A percentile compares a stretch with the other conserved stretches of the same genome.
phyloP scores from a whole-genome alignment of 2,888 invertebrate genomes.

The Antheraea assamensis region DNA sequence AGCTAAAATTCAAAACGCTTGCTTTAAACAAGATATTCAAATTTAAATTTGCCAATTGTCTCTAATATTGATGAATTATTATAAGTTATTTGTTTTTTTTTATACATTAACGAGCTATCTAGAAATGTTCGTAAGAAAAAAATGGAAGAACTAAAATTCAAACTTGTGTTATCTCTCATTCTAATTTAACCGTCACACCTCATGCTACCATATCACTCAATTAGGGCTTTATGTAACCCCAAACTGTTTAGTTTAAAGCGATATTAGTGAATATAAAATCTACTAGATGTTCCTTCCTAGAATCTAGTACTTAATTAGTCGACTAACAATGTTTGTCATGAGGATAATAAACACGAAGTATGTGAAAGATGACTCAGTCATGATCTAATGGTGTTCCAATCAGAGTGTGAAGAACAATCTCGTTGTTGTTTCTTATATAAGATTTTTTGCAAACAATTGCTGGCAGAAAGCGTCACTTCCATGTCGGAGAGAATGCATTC shows the following conservation, averaged over 20 bases:
- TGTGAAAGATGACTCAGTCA: constrained; percentile 9
- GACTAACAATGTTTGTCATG: not conserved
- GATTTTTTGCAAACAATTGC: constrained; percentile 6
- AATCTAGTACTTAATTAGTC: not conserved
- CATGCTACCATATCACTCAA: not conserved
- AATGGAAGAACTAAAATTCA: no score
- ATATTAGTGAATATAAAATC: not conserved
- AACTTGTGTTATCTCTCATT: no score
- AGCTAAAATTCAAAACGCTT: no score
- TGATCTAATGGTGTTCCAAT: constrained; percentile 13
- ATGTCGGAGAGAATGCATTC: not conserved
- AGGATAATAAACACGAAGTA: not conserved
- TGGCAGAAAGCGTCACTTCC: not conserved
- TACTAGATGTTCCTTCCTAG: not conserved
- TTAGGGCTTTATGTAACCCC: not conserved
- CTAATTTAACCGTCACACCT: no score
- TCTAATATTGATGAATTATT: no score
- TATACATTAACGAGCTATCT: no score
- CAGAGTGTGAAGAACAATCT: constrained; percentile 6
- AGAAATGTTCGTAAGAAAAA: no score
- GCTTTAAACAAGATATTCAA: no score
- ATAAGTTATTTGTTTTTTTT: no score
- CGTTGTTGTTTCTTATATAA: not conserved
- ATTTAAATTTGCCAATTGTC: no score
- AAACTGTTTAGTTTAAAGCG: not conserved